Conservation (phyloP, 2,797 vertebrate genomes). For the Poecilia velifera region DNA sequence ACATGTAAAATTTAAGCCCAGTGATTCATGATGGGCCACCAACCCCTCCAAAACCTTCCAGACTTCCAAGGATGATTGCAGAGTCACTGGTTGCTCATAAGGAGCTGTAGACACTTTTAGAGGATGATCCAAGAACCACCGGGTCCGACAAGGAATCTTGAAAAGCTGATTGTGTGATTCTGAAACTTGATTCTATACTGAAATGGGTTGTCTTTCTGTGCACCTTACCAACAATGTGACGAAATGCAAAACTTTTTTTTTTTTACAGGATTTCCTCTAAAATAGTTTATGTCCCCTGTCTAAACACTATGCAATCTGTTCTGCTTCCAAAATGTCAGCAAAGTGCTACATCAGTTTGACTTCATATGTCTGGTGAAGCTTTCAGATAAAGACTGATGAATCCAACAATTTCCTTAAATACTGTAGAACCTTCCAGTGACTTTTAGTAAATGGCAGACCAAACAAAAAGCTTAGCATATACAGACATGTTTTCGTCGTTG, state of each 20-base stretch:
- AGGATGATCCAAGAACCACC: not conserved
- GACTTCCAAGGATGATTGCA: not conserved
- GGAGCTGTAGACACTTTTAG: not conserved
- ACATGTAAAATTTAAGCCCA: not conserved
- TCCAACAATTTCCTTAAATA: slow-evolving; percentile 19
- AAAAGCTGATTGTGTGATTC: not conserved
- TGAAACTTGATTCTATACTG: not conserved
- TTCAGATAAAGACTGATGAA: slow-evolving; percentile 25
- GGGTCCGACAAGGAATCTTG: not conserved
- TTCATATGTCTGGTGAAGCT: slow-evolving; percentile 14
- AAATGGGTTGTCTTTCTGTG: not conserved
- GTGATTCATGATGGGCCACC: not conserved
- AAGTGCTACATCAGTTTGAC: slow-evolving; percentile 24
- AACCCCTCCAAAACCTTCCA: not conserved
- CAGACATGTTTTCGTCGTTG: slow-evolving; percentile 5
- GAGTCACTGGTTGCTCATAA: not conserved
- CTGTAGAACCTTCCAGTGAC: slow-evolving; percentile 15
- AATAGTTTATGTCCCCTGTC: not conserved
- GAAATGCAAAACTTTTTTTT: not conserved
- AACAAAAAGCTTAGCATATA: slow-evolving; percentile 17
- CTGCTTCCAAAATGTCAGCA: slow-evolving; percentile 25
- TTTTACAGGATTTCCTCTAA: not conserved
- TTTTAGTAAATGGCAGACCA: slow-evolving; percentile 36
- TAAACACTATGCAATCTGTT: not conserved
- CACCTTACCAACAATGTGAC: not conserved